Conservation (phyloP, 2,797 vertebrate genomes). For the Schizopygopsis pylzovi region DNA sequence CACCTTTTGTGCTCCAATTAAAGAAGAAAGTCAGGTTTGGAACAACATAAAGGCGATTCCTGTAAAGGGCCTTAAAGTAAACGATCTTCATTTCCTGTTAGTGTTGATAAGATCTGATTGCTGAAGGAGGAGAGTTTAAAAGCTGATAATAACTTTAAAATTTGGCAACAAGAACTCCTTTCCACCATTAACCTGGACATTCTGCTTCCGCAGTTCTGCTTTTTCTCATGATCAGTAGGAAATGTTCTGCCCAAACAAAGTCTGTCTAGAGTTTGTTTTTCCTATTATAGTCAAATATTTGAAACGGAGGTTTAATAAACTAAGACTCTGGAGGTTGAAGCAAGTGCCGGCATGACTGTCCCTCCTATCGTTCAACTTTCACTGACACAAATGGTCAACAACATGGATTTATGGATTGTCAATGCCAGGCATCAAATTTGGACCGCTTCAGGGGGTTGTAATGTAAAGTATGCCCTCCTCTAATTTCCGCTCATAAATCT, state of each 20-base stretch:
- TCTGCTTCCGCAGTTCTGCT: neutral
- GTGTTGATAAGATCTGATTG: constrained; percentile 11
- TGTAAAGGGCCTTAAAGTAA: neutral
- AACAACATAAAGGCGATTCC: neutral
- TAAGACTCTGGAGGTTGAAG: neutral
- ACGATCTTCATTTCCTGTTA: neutral
- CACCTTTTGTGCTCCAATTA: neutral
- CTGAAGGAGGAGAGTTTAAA: constrained; percentile 12
- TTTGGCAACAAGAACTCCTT: constrained; percentile 11
- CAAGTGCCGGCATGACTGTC: constrained; percentile 12
- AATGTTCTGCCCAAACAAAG: constrained; percentile 4
- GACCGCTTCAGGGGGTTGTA: constrained; percentile 20
- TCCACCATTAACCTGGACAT: neutral
- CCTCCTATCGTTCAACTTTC: constrained; percentile 9
- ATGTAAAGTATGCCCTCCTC: constrained; percentile 49
- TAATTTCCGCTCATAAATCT: constrained; percentile 48
- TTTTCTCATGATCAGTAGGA: constrained; percentile 6
- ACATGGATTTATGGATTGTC: constrained; percentile 37
- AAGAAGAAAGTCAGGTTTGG: neutral
- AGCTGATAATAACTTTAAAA: constrained; percentile 36
- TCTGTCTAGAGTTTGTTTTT: neutral
- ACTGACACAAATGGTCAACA: constrained; percentile 8
- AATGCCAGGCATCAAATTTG: constrained; percentile 25
- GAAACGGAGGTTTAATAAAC: constrained; percentile 1
- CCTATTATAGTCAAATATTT: constrained; percentile 30